Percentiles rank a stretch among this genome's conserved stretches.
Evolutionary conservation across 92 coral and sea anemone species (phyloP).

Genomic region (Bergia sp.): DNA sequence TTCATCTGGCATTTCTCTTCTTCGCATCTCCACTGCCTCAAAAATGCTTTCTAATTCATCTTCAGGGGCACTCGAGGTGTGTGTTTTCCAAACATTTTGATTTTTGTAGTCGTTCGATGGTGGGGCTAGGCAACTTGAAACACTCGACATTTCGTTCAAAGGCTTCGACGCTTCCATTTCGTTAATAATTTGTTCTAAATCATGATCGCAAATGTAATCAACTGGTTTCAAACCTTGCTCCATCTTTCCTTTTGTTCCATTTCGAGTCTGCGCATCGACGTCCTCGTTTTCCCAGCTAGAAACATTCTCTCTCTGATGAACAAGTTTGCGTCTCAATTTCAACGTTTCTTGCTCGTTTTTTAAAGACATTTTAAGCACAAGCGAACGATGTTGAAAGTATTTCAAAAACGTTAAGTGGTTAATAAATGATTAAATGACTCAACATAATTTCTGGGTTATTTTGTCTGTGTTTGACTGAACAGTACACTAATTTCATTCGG

Average conservation of each 20-base stretch:
- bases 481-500: not conserved
- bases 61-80: not conserved
- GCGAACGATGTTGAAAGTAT: not conserved
- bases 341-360: not conserved
- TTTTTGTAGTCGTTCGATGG: not conserved
- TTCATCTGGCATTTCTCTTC: slow-evolving; percentile 11
- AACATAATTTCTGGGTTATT: not conserved
- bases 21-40: slow-evolving; percentile 20
- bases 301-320: not conserved
- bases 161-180: not conserved
- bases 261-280: not conserved
- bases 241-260: not conserved
- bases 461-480: not conserved
- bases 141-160: not conserved
- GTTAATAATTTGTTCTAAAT: slow-evolving; percentile 15
- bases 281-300: not conserved
- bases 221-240: not conserved
- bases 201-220: not conserved
- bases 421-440: not conserved
- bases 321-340: not conserved
- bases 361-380: not conserved
- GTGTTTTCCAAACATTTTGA: not conserved
- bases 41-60: slow-evolving; percentile 31
- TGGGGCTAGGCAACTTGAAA: not conserved
- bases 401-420: not conserved